Evolutionary conservation across 2,888 invertebrate species (phyloP).

Genomic region (Phytoseiulus persimilis): DNA sequence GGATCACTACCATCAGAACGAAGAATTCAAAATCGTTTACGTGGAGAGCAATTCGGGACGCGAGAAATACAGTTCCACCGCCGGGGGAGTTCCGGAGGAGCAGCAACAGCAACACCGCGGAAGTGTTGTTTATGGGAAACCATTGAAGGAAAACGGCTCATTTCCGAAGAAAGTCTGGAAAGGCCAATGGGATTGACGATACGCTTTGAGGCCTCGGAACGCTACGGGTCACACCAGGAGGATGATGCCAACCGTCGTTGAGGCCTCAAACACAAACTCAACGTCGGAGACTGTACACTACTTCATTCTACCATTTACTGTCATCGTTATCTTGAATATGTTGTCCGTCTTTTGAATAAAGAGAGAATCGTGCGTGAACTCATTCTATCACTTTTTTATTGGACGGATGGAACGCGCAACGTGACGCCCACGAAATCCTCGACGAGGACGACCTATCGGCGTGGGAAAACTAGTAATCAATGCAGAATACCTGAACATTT

Average conservation of each 20-base stretch:
- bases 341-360: constrained; percentile 6
- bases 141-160: background rate
- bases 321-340: background rate
- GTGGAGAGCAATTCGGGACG: background rate
- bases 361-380: background rate
- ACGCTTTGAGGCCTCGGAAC: constrained; percentile 14
- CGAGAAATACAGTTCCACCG: background rate
- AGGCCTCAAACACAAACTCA: constrained; percentile 12
- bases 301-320: background rate
- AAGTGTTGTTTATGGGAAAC: constrained; percentile 7
- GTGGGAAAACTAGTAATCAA: too few species aligned
- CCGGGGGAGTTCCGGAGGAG: background rate
- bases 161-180: constrained; percentile 9
- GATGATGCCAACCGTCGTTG: constrained; percentile 19
- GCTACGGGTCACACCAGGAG: constrained; percentile 9
- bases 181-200: constrained; percentile 10
- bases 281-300: background rate
- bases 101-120: background rate
- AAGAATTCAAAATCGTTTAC: constrained; percentile 14
- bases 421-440: too few species aligned
- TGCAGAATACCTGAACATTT: too few species aligned
- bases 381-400: background rate
- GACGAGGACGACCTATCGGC: too few species aligned
- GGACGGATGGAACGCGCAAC: too few species aligned
- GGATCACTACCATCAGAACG: background rate